Evolutionary conservation across 2,888 invertebrate species (phyloP).

Genomic region (Aleiodes testaceus): DNA sequence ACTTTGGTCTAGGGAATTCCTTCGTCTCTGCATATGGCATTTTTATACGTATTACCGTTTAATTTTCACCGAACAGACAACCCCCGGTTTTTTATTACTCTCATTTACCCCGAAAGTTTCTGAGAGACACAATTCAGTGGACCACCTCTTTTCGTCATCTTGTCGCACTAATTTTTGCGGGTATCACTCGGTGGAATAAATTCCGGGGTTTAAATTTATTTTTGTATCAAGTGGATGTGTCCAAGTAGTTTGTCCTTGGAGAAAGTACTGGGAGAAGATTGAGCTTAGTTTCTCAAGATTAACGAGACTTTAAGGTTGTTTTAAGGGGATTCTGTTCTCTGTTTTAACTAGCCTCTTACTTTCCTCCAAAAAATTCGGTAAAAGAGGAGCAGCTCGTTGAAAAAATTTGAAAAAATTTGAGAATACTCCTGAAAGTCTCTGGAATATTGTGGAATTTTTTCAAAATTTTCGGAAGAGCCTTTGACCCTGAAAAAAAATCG

Average conservation of each 20-base stretch:
- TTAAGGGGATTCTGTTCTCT: conserved; percentile 64
- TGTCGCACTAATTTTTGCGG: conserved; percentile 58
- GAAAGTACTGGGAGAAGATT: conserved; percentile 34
- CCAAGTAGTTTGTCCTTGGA: conserved; percentile 71
- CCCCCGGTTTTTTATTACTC: neutral
- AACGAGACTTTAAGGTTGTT: conserved; percentile 72
- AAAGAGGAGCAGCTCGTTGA: too few species aligned
- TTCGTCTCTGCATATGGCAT: neutral
- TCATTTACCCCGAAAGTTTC: conserved; percentile 1
- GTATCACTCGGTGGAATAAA: conserved; percentile 59
- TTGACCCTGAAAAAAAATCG: too few species aligned
- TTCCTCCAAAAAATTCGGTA: too few species aligned
- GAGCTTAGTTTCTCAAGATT: conserved; percentile 62
- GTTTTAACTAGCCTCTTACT: neutral
- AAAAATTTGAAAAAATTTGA: too few species aligned
- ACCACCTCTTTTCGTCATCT: conserved; percentile 44
- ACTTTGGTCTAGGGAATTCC: conserved; percentile 65
- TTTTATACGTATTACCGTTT: neutral
- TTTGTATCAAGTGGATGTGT: conserved; percentile 71
- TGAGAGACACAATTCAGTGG: conserved; percentile 10
- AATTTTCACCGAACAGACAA: neutral
- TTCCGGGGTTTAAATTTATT: conserved; percentile 68
- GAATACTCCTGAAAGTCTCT: too few species aligned
- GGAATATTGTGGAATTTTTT: too few species aligned
- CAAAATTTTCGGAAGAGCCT: too few species aligned